Conservation (phyloP, 1,140 invertebrate species). For the Tetramorium alpestre region DNA sequence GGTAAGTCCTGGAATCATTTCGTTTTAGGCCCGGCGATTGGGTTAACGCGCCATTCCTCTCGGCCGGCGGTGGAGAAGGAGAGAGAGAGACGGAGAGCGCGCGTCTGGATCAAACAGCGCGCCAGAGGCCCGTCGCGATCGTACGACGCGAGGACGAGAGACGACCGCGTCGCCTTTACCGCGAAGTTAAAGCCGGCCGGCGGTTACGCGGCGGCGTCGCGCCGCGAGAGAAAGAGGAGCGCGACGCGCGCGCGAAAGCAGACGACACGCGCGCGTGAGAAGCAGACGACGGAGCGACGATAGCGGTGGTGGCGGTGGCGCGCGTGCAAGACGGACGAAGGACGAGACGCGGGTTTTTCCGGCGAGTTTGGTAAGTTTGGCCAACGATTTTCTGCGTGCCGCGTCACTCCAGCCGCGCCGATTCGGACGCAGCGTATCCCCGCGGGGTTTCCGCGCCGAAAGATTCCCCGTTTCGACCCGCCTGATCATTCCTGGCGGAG, state of each 20-base stretch:
- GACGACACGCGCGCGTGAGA: background rate
- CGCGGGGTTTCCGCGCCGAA: background rate
- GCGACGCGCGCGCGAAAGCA: background rate
- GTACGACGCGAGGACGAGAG: background rate
- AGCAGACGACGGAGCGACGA: background rate
- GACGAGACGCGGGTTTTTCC: background rate
- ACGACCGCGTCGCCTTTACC: background rate
- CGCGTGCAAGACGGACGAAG: slow-evolving; percentile 4
- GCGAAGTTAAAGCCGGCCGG: background rate
- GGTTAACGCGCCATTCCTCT: slow-evolving; percentile 30
- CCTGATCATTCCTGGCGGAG: too few species aligned
- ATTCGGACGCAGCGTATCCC: background rate
- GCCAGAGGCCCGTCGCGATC: background rate
- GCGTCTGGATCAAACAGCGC: background rate
- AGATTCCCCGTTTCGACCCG: background rate
- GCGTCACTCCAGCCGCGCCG: background rate
- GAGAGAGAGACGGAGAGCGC: background rate
- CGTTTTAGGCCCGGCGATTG: slow-evolving; percentile 8
- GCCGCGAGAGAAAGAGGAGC: background rate
- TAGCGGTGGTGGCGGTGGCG: background rate
- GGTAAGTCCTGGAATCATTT: slow-evolving; percentile 6
- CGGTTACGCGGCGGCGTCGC: background rate
- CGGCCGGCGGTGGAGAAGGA: background rate
- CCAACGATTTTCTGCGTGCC: background rate
- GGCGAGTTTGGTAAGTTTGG: background rate